Base-by-base conservation (phyloP, 2,888 invertebrate species). In the Polymixis flavicincta region DNA sequence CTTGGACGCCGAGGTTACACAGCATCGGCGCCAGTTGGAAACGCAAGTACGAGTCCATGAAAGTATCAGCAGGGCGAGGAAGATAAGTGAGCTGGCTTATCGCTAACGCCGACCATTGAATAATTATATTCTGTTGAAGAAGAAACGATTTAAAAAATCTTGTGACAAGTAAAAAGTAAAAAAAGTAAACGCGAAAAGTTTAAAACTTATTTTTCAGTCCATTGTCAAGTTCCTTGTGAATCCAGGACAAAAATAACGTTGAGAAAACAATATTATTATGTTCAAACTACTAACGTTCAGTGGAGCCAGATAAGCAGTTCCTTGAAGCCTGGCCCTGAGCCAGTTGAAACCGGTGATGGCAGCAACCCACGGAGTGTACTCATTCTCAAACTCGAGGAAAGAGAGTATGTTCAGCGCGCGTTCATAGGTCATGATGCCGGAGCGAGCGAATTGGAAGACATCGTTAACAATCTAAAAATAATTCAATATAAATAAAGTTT, bases 311-410 rank as follows among this genome's bases (percentile, higher is more conserved):
- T 90, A 77, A 0, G 82, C 5, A 2, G 92, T 92, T 9, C 93
- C 92, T 69, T 88, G 88, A 0, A 96, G 90, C 80, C 96, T 91
- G 81, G 91, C 93, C 63, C 94, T 93, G 2, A 97, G 85, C 95
- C 97, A 97, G 25, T 84, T 93, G 83, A 97, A 96, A 32, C 97
- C 97, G 77, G 92, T 93, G 9, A 97, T 90, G 0, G 98, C 98
- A 0, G 98, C 96, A 9, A 96, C 95, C 99, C 98, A 99, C 0
- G 99, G 98, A n/a, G 98, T 95, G 87, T 98, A 98, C 22, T 97
- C 97, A 0, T 93, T 96, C 92, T 98, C 98, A 17, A 97, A 93
- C 71, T 95, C 92, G 80, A 99, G 94, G 94, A 98, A 99, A 2
- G 97, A 95, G 0, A 98, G 95, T 42, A 98, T 95, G 25, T 97